phyloP scores from a whole-genome alignment of 1,140 invertebrate species.

The Spodoptera litura region DNA sequence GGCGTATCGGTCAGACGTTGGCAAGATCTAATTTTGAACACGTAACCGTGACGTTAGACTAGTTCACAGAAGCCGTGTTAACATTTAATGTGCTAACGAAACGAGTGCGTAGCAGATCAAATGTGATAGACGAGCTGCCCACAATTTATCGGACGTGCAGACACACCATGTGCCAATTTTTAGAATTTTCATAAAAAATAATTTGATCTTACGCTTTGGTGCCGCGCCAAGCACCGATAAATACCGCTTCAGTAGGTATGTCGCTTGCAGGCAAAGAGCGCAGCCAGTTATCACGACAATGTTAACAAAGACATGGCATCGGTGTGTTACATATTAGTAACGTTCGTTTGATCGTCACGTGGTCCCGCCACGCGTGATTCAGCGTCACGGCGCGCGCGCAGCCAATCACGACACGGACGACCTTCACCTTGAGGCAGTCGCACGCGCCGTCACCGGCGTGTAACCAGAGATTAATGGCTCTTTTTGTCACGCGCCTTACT shows the following conservation, averaged over 20 bases:
- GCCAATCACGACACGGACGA: constrained; percentile 61
- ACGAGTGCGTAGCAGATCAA: constrained; percentile 10
- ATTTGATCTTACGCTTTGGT: constrained; percentile 5
- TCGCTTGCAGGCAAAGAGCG: background rate
- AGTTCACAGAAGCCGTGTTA: constrained; percentile 16
- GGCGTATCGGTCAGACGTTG: constrained; percentile 31
- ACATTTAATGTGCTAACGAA: constrained; percentile 14
- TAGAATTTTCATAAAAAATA: constrained; percentile 10
- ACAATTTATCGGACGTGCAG: constrained; percentile 3
- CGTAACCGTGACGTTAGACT: constrained; percentile 25
- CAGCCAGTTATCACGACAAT: constrained; percentile 19
- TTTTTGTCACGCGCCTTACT: constrained; percentile 68
- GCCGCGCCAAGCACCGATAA: background rate
- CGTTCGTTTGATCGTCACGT: constrained; percentile 52
- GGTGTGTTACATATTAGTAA: constrained; percentile 26
- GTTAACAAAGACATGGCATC: constrained; percentile 23
- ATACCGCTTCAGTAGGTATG: background rate
- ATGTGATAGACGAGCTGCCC: constrained; percentile 18
- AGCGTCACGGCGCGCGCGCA: constrained; percentile 62
- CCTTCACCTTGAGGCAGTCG: constrained; percentile 76
- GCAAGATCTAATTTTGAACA: constrained; percentile 17
- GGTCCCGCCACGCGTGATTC: constrained; percentile 63
- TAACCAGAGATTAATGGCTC: constrained; percentile 64
- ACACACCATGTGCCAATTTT: constrained; percentile 2
- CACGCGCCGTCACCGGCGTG: constrained; percentile 52